Base-by-base conservation (phyloP, 92 coral and sea anemone genomes). In the Desmophyllum pertusum region DNA sequence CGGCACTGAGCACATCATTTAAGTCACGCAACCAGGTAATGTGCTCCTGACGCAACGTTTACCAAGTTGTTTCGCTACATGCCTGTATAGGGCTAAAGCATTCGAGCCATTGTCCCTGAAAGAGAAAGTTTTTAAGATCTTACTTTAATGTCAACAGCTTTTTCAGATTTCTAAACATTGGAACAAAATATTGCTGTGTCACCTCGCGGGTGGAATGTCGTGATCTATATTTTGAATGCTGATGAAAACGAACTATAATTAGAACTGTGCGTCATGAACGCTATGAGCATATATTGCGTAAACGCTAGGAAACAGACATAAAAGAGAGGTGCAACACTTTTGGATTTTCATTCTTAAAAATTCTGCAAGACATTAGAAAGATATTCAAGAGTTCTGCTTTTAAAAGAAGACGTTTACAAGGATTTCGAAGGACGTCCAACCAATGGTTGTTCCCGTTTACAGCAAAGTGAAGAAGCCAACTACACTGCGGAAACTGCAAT, bases 401-500 rank as follows among this genome's bases (percentile, higher is more conserved):
- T n/a, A n/a, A 27, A 73, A 21, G 63, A 73, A 50, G 78, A 73
- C n/a, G 21, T 73, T 31, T n/a, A n/a, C 33, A 50, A 75, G 64
- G 30, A 19, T 23, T 53, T 19, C 42, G n/a, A 75, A 52, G 33
- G 29, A 50, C 25, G 61, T 52, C 67, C 57, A 6, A n/a, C n/a
- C n/a, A 11, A 76, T 76, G 81, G 81, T 76, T 33, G 70, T 76
- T n/a, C n/a, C n/a, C 69, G 45, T 67, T 67, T 59, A 2, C 81
- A 76, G 81, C 81, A 76, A 76, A 57, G 81, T 57, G 81, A 76
- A 55, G 51, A n/a, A n/a, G n/a, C n/a, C 81, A 50, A 25, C 38
- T 31, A 27, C 36, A 35, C 70, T 76, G 81, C 70, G 50, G 70
- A 76, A 76, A 76, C 27, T 76, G 81, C 17, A 31, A 79, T n/a